Conservation (phyloP, 2,797 vertebrate species). For the Rhinatrema bivittatum region DNA sequence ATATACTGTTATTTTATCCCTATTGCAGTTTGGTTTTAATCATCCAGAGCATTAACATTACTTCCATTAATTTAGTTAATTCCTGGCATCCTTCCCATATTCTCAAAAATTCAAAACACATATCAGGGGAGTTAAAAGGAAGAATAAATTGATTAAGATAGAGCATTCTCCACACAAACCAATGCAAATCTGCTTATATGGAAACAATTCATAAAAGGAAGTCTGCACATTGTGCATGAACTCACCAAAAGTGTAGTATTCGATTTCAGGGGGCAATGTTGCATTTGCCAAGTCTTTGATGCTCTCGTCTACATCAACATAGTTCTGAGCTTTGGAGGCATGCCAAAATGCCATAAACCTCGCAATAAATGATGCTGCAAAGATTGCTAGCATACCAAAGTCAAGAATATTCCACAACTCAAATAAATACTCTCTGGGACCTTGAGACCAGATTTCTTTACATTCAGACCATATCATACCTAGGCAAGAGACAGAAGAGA, state of each 20-base stretch:
- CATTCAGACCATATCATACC: slow-evolving; percentile 99
- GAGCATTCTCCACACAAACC: no score
- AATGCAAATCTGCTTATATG: no score
- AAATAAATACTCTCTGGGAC: slow-evolving; percentile 89
- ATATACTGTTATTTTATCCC: no score
- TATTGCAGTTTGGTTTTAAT: no score
- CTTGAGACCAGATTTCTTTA: slow-evolving; percentile 97
- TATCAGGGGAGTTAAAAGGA: no score
- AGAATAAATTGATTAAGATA: no score
- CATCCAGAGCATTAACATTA: no score
- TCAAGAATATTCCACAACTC: slow-evolving; percentile 97
- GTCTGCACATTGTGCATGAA: no score
- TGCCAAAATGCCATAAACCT: slow-evolving; percentile 89
- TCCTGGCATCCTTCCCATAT: no score
- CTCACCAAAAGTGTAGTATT: slow-evolving; percentile 89
- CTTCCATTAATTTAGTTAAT: no score
- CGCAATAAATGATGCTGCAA: slow-evolving; percentile 90
- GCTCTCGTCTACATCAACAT: slow-evolving; percentile 70
- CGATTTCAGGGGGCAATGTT: slow-evolving; percentile 73
- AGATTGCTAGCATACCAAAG: slow-evolving; percentile 96
- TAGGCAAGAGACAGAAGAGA: slow-evolving; percentile 36
- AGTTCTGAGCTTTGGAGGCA: slow-evolving; percentile 76
- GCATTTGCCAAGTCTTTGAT: slow-evolving; percentile 73
- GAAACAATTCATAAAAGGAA: no score
- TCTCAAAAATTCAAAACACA: no score